Evolutionary conservation across 2,888 invertebrate species (phyloP).

Genomic region (Folsomia candida): DNA sequence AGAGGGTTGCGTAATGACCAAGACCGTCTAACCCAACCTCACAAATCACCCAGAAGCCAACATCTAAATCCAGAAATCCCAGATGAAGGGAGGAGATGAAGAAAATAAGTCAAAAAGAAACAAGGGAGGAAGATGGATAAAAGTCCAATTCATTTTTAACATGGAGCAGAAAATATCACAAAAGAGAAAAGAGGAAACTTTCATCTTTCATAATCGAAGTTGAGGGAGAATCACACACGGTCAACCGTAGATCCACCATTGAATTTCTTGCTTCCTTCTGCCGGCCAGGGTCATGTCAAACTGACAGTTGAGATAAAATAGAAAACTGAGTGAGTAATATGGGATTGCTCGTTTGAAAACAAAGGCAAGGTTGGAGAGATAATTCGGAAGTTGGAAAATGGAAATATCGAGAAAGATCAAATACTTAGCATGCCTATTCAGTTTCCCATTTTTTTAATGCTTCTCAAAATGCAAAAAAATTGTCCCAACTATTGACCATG

Average conservation of each 20-base stretch:
- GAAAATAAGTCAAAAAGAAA: background rate
- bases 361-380: background rate
- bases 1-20: no score
- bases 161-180: background rate
- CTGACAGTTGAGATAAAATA: constrained; percentile 13
- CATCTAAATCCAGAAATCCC: background rate
- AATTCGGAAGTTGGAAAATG: no score
- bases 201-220: background rate
- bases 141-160: constrained; percentile 1
- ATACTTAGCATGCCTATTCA: no score
- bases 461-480: no score
- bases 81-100: constrained; percentile 7
- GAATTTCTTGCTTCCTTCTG: no score
- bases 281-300: constrained; percentile 6
- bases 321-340: background rate
- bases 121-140: background rate
- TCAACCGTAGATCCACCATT: no score
- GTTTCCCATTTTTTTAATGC: no score
- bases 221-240: background rate
- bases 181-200: background rate
- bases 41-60: background rate
- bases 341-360: background rate
- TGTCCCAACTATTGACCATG: no score
- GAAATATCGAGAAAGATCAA: no score
- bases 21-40: no score